phyloP scores from a whole-genome alignment of 2,888 invertebrate genomes.

The Sminthurides aquaticus region DNA sequence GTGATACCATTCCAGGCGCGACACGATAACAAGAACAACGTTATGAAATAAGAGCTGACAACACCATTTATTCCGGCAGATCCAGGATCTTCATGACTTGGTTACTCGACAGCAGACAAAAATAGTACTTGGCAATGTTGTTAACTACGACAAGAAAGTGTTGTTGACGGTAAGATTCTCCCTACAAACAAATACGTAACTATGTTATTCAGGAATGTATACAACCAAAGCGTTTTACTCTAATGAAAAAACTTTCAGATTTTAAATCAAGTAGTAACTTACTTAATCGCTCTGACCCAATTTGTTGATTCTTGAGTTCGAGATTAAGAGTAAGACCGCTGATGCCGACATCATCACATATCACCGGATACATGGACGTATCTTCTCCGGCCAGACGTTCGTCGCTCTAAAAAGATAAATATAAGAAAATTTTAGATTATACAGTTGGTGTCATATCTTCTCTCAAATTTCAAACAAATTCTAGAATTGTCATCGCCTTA shows the following conservation, averaged over 20 bases:
- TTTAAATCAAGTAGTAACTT: neutral
- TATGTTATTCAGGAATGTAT: too few species aligned
- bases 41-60: neutral
- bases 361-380: too few species aligned
- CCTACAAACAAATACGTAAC: neutral
- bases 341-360: too few species aligned
- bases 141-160: neutral
- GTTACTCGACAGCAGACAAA: neutral
- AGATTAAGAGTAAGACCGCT: too few species aligned
- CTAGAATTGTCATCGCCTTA: too few species aligned
- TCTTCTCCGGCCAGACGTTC: too few species aligned
- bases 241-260: neutral
- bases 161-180: neutral
- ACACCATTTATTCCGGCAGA: neutral
- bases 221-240: neutral
- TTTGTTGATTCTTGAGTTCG: neutral
- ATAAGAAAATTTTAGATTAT: too few species aligned
- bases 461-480: too few species aligned
- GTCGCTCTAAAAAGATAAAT: too few species aligned
- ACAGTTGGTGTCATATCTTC: too few species aligned
- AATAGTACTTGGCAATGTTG: neutral
- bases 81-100: slow-evolving; percentile 2
- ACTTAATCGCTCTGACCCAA: neutral
- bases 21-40: too few species aligned
- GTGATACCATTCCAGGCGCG: too few species aligned